A percentile compares a stretch with the other conserved stretches of the same genome.
Conservation (phyloP, 2,113 vertebrate species). For the Amazona guildingii region DNA sequence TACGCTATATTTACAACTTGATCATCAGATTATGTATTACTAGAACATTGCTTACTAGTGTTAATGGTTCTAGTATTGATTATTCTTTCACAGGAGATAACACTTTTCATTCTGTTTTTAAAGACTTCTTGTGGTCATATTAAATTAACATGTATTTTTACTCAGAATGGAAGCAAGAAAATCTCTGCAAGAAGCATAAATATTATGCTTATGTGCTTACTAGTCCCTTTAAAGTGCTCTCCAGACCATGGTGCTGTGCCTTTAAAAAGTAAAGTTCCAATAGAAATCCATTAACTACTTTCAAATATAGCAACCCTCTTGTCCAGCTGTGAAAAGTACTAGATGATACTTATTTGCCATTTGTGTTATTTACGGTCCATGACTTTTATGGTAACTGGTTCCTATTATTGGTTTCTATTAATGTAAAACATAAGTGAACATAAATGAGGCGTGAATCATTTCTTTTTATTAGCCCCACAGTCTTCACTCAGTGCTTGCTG, state of each 20-base stretch:
- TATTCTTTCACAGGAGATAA: background rate
- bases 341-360: constrained; percentile 90
- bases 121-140: background rate
- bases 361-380: constrained; percentile 95
- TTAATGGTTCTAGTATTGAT: background rate
- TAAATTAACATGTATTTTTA: background rate
- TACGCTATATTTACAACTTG: background rate
- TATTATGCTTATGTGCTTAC: background rate
- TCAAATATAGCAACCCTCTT: constrained; percentile 81
- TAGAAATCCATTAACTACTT: constrained; percentile 83
- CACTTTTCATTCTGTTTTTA: background rate
- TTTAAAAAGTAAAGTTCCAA: constrained; percentile 82
- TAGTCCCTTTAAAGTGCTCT: background rate
- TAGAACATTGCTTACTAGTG: background rate
- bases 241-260: constrained; percentile 42
- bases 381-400: constrained; percentile 93
- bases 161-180: background rate
- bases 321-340: constrained; percentile 86
- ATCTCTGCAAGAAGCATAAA: background rate
- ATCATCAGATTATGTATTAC: background rate
- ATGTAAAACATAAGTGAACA: constrained; percentile 98
- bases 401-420: constrained; percentile 96
- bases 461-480: constrained; percentile 89
- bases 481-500: constrained; percentile 76
- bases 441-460: constrained; percentile 93